These are phyloP conservation scores for Cnemophilus loriae DNA, from an alignment of 2,113 vertebrate genomes.

Conservation along the genomic window DNA sequence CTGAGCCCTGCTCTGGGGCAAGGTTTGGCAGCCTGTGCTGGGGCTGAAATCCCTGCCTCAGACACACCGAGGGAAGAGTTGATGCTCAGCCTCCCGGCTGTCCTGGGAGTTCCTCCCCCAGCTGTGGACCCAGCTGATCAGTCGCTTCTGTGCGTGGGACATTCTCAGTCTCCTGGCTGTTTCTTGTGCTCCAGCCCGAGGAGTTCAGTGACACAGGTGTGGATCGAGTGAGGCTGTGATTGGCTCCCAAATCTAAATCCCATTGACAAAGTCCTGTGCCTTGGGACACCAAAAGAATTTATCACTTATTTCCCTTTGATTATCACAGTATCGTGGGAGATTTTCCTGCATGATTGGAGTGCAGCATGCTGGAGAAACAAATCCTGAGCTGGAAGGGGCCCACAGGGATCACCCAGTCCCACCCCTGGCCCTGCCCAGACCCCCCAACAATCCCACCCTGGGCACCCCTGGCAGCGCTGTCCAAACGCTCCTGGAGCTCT, in stretches of 20 bases:
- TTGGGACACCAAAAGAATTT: background rate
- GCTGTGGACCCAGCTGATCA: background rate
- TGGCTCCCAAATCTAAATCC: background rate
- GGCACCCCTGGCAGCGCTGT: background rate
- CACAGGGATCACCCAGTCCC: accelerated
- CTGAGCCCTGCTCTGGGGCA: background rate
- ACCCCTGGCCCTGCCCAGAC: background rate
- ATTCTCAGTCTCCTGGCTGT: background rate
- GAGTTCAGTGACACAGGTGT: background rate
- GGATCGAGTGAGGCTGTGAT: background rate
- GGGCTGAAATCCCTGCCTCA: background rate
- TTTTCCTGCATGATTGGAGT: background rate
- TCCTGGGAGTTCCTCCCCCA: background rate
- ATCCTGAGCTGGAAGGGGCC: background rate
- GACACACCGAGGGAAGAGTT: background rate
- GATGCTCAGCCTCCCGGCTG: background rate
- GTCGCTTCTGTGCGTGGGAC: background rate
- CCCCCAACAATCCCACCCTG: background rate
- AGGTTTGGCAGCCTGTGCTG: background rate
- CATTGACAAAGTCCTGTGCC: background rate
- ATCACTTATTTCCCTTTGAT: background rate
- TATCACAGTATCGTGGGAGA: background rate
- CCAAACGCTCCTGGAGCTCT: background rate
- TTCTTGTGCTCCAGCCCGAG: background rate
- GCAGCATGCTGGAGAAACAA: background rate